Base-by-base conservation (phyloP, 2,797 vertebrate species). In the Argentina silus region DNA sequence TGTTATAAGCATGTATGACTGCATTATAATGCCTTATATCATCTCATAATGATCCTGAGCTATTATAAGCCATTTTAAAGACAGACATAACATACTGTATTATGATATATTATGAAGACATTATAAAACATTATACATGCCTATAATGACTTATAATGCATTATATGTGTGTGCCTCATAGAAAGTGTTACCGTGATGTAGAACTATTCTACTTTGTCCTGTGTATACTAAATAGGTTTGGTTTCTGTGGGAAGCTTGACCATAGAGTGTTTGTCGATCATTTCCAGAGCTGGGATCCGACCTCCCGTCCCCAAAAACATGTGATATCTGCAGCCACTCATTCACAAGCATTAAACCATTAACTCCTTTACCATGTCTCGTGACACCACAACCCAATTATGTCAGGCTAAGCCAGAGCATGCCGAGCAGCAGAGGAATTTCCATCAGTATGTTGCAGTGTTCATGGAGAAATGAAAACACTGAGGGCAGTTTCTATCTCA, bases 331-430 rank as follows among this genome's bases (percentile, higher is more conserved):
- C 56, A 56, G 63, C 67, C 23, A 17, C 71, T 85, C 73, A 76
- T 86, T 82, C 68, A 72, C 69, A n/a, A 68, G 67, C 77, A 78
- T 87, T 83, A 86, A 81, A 43, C 74, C 73, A 74, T 85, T 86
- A 82, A 77, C 84, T 84, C 75, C 43, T 76, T 72, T 77, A 64
- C 27, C 21, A 56, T 43, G 47, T 78, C 78, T 76, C 63, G 65
- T 81, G 84, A 80, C 69, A 61, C 48, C 11, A 27, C 80, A 78
- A 68, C 71, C 51, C 72, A 70, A 81, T 85, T 81, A 83, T 44
- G 45, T 11, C 44, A 23, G 51, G 17, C 23, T 53, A 61, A 68
- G 69, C 73, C 53, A 11, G n/a, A 72, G 61, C 67, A 55, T 69
- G 36, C 27, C 2, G 36, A 74, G 55, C 21, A 17, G 53, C 69